Evolutionary conservation across 2,888 invertebrate species (phyloP).

Genomic region (Agapostemon virescens): DNA sequence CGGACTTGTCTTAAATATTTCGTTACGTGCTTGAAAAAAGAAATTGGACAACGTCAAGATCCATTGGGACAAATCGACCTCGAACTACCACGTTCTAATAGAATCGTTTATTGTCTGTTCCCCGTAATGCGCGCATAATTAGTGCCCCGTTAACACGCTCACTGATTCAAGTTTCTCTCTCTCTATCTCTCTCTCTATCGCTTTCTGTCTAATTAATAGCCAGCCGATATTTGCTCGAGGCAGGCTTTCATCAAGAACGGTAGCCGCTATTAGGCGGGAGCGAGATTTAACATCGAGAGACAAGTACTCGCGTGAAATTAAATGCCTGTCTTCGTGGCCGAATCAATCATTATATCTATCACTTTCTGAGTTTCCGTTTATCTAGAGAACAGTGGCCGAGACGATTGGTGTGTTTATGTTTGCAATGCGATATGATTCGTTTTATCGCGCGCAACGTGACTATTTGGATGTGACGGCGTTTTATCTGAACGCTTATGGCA

Average conservation of each 20-base stretch:
- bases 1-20: neutral
- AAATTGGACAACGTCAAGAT: neutral
- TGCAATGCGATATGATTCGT: neutral
- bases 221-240: slow-evolving; percentile 34
- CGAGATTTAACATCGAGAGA: slow-evolving; percentile 32
- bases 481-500: slow-evolving; percentile 33
- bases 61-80: neutral
- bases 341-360: slow-evolving; percentile 19
- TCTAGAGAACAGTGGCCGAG: neutral
- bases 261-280: slow-evolving; percentile 23
- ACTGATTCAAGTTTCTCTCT: neutral
- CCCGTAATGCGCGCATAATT: neutral
- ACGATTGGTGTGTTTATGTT: neutral
- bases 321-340: slow-evolving; percentile 15
- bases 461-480: slow-evolving; percentile 6
- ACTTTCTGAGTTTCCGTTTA: slow-evolving; percentile 6
- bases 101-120: neutral
- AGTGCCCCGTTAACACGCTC: neutral
- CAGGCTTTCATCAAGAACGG: slow-evolving; percentile 41
- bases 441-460: slow-evolving; percentile 14
- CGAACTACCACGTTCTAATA: neutral
- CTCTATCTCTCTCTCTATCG: neutral
- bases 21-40: no score
- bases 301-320: slow-evolving; percentile 11
- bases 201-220: slow-evolving; percentile 34